Evolutionary conservation across 2,888 invertebrate species (phyloP), one percentile per base, ranked within the genome.

Genomic region (Tetragnatha montana): DNA sequence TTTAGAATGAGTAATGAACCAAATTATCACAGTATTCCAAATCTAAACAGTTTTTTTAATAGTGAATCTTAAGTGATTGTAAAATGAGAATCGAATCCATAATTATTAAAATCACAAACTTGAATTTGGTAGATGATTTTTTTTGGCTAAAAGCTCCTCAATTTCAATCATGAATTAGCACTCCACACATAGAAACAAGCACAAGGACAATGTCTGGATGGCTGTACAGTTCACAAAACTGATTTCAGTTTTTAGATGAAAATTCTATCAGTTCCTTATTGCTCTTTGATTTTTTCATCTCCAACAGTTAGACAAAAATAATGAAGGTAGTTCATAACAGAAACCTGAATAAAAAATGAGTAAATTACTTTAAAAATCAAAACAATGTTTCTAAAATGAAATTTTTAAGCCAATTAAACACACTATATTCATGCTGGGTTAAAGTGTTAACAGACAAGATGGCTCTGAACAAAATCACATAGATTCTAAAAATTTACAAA

Each of bases 141-240:
- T 74, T 74, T 82, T 47, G 51, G 60, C 82, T 82, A 82, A 60
- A 82, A 82, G 82, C 82, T 82, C 60, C 17, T 22, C 35, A 71
- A 35, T 82, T 73, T 82, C 35, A 82, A 74, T 21, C 82, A 82
- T 50, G 60, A 81, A 69, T 78, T 88, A 76, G 73, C 82, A 83
- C 83, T 69, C 50, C 82, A 82, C 83, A 78, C 83, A 47, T 76
- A 81, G 50, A 88, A 68, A 88, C 86, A 86, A 78, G 79, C 86
- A 86, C 80, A 70, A 78, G 88, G 88, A 88, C 88, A 68, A 83
- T 75, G 81, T 70, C 70, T 19, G 76, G 82, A 88, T 83, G 88
- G 73, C 88, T 88, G 88, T 88, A 88, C 88, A 88, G 68, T 83
- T 68, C 50, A 83, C 88, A 79, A 79, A 60, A 79, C 49, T 76